Evolutionary conservation across 2,113 vertebrate species (phyloP).

Genomic region (Hiodon alosoides): DNA sequence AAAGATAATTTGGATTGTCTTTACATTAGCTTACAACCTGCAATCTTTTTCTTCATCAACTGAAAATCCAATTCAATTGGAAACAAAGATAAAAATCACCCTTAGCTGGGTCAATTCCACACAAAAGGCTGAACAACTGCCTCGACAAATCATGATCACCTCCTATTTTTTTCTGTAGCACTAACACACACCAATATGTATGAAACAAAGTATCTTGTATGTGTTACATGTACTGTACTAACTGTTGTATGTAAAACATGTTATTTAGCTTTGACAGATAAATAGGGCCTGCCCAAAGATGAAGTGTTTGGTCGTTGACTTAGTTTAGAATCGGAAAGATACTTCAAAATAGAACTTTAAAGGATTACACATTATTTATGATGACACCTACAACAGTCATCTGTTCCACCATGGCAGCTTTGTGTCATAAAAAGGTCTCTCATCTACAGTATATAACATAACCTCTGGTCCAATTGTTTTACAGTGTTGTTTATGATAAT

Average conservation of each 20-base stretch:
- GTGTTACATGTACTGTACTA: not conserved
- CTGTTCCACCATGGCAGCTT: conserved; percentile 11
- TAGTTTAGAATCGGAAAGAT: not conserved
- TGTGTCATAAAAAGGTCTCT: not conserved
- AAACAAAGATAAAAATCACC: not conserved
- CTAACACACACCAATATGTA: not conserved
- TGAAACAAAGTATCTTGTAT: not conserved
- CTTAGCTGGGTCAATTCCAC: not conserved
- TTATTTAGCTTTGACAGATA: not conserved
- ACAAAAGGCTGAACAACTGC: not conserved
- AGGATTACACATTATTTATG: not conserved
- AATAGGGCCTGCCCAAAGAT: not conserved
- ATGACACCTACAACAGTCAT: not conserved
- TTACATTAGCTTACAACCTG: not conserved
- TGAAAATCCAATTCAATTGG: not conserved
- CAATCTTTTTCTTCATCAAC: not conserved
- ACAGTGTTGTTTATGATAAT: not conserved
- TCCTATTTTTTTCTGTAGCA: not conserved
- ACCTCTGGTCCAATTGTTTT: not conserved
- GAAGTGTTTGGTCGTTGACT: not conserved
- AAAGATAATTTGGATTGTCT: not conserved
- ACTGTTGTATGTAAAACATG: not conserved
- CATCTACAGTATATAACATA: not conserved
- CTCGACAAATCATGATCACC: not conserved
- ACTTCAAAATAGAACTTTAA: not conserved